These are phyloP conservation scores for Lophius piscatorius DNA, from an alignment of 2,113 vertebrate species.

Conservation along the genomic window DNA sequence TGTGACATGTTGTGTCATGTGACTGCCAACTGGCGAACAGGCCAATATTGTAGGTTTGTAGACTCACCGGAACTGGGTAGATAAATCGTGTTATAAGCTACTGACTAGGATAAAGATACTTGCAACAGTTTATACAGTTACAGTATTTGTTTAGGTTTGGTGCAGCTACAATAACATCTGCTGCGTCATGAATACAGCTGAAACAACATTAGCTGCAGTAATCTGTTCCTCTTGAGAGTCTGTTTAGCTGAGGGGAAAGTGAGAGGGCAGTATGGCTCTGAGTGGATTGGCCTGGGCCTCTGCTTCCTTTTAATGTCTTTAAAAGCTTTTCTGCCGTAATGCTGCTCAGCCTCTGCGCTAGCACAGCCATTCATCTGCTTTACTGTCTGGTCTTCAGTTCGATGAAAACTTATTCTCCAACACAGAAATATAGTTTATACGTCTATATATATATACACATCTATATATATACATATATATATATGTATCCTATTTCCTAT, in stretches of 20 bases:
- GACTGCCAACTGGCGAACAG: no score
- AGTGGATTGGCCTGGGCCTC: constrained; percentile 63
- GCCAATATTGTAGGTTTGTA: neutral
- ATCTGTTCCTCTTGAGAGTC: constrained; percentile 53
- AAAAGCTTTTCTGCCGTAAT: constrained; percentile 70
- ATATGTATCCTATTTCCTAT: no score
- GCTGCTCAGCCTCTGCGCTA: constrained; percentile 29
- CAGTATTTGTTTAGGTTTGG: constrained; percentile 31
- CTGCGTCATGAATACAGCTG: constrained; percentile 26
- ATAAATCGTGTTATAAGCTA: neutral
- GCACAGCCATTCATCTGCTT: constrained; percentile 42
- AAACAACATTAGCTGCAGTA: constrained; percentile 53
- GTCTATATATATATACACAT: no score
- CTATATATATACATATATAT: no score
- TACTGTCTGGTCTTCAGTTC: constrained; percentile 41
- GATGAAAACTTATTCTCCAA: constrained; percentile 43
- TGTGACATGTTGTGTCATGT: no score
- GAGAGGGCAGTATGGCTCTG: constrained; percentile 53
- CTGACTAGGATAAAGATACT: neutral
- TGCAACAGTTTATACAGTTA: neutral
- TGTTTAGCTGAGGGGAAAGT: constrained; percentile 49
- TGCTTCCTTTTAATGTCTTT: constrained; percentile 73
- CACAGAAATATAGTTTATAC: constrained; percentile 23
- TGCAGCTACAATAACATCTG: neutral
- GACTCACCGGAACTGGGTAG: neutral